Conservation (phyloP, 2,797 vertebrate genomes). For the Chrysolophus pictus region DNA sequence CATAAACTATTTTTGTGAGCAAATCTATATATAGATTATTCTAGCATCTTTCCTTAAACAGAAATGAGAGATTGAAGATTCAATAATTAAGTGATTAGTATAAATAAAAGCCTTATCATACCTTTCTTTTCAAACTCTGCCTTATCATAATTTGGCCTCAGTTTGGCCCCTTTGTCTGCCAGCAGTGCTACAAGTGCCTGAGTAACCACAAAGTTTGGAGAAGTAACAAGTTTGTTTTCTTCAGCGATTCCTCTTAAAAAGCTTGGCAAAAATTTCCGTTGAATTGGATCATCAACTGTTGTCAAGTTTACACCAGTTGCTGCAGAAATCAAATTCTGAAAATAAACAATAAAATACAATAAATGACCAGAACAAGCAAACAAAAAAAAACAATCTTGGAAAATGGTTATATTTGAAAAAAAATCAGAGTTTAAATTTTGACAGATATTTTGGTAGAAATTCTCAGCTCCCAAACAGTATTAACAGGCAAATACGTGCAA, state of each 20-base stretch:
- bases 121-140: constrained; percentile 95
- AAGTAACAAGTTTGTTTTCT: constrained; percentile 97
- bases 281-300: constrained; percentile 95
- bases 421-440: background rate
- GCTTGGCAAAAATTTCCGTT: constrained; percentile 95
- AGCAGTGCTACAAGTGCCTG: constrained; percentile 96
- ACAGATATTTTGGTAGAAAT: background rate
- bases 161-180: constrained; percentile 94
- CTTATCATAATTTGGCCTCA: constrained; percentile 93
- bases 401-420: background rate
- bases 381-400: background rate
- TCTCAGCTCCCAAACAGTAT: background rate
- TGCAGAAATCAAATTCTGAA: constrained; percentile 96
- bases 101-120: constrained; percentile 63
- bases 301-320: constrained; percentile 97
- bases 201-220: constrained; percentile 97
- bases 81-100: background rate
- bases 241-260: constrained; percentile 95
- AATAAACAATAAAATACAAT: background rate
- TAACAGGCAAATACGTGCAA: background rate
- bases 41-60: background rate
- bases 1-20: background rate
- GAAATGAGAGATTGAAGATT: background rate
- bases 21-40: background rate
- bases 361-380: background rate